Base-by-base conservation (phyloP, 1,140 invertebrate species). In the Bombus superbus region DNA sequence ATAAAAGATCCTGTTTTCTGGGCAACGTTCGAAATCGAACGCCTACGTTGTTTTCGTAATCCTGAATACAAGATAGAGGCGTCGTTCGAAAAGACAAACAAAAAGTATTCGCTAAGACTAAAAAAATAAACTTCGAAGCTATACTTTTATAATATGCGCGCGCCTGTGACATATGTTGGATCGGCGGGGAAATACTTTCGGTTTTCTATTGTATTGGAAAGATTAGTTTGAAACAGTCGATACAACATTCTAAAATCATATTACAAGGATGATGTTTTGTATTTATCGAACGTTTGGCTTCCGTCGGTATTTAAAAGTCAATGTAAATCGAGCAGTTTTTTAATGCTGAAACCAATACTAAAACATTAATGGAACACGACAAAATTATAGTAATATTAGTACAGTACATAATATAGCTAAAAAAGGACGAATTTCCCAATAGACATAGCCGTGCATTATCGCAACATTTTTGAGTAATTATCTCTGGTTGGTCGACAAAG, bases 401-500 rank as follows among this genome's bases (percentile, higher is more conserved):
- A 59, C 2, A 28, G 57, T 11, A 59, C 3, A 9, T 44, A 44
- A 28, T 25, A 10, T 28, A 59, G 68, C 5, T 40, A 22, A 28
- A 40, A 40, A n/a, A 42, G 5, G 68, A 25, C 32, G 32, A 35
- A 28, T 25, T 62, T 68, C 40, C 6, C 15, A 32, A 68, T n/a
- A 38, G 11, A 59, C 22, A 18, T 25, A 28, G 3, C 0, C 9
- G 2, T 18, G 9, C 18, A 22, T 47, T 73, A 64, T 62, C 66
- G 32, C 40, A 9, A 75, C 40, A 57, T 25, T 68, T 85, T 35
- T n/a, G 35, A 81, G 18, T 82, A 76, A 75, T 86, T 82, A 82
- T 76, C 53, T 40, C 35, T 25, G 42, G 2, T 62, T 22, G 66
- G 44, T 53, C 44, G 62, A 42, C 18, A 40, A 6, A 62, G 85